A percentile compares a stretch with the other conserved stretches of the same genome.
Evolutionary conservation across 23 tunicate species (phyloP).

Genomic region (Corella eumyota): DNA sequence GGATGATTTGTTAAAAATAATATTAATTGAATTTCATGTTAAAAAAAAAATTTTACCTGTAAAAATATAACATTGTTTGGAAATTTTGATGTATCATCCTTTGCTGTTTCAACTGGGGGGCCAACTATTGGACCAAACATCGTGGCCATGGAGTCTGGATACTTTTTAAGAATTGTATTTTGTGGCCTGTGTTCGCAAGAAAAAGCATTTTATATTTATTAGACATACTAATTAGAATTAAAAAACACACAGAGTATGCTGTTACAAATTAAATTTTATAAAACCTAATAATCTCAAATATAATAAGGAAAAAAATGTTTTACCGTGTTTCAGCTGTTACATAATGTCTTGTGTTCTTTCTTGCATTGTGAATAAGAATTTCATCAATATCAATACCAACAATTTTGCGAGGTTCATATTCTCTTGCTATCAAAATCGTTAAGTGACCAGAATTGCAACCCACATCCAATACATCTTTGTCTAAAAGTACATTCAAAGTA

Average conservation of each 20-base stretch:
- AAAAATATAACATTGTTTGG: slow-evolving; percentile 90
- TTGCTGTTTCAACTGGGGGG: slow-evolving; percentile 74
- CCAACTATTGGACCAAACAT: slow-evolving; percentile 68
- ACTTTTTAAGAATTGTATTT: slow-evolving; percentile 10
- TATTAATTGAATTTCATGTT: no score
- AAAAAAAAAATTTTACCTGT: slow-evolving; percentile 24
- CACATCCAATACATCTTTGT: slow-evolving; percentile 91
- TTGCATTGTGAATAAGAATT: slow-evolving; percentile 50
- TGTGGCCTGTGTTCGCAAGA: slow-evolving; percentile 1
- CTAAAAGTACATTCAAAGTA: slow-evolving; percentile 19
- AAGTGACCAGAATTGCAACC: slow-evolving; percentile 98
- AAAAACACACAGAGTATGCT: neutral
- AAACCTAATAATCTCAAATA: neutral
- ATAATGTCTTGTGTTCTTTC: slow-evolving; percentile 74
- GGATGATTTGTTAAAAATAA: no score
- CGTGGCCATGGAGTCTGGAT: slow-evolving; percentile 63
- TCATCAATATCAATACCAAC: slow-evolving; percentile 97
- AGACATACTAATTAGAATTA: neutral
- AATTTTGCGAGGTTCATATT: slow-evolving; percentile 78
- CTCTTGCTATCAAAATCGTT: slow-evolving; percentile 85
- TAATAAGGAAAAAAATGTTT: neutral
- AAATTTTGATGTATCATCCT: slow-evolving; percentile 49
- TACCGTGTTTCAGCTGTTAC: slow-evolving; percentile 61
- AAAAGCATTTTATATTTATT: neutral
- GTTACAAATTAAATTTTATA: neutral